phyloP scores from a whole-genome alignment of 2,113 vertebrate species.

The Pao palembangensis region DNA sequence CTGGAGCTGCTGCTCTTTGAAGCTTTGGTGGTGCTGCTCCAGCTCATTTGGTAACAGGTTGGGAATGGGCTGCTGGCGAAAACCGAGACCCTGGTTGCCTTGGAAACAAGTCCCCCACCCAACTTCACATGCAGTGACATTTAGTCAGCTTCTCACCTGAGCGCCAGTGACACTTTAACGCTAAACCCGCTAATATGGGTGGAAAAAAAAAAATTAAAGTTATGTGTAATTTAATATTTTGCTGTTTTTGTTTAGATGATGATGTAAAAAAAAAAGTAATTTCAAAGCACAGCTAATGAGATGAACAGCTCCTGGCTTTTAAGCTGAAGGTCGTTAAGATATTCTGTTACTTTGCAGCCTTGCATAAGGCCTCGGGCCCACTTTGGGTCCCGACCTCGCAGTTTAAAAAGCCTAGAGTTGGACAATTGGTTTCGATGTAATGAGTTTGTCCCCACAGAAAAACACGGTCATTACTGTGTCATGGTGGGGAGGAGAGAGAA shows the following conservation, averaged over 20 bases:
- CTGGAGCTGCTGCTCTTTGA: slow-evolving; percentile 76
- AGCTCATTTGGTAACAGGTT: slow-evolving; percentile 94
- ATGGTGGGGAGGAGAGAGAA: not conserved
- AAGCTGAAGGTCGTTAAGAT: slow-evolving; percentile 3
- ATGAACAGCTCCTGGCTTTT: slow-evolving; percentile 1
- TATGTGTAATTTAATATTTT: no score
- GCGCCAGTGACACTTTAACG: slow-evolving; percentile 15
- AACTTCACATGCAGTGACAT: slow-evolving; percentile 73
- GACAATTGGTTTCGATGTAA: slow-evolving; percentile 41
- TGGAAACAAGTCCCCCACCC: slow-evolving; percentile 76
- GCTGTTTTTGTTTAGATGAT: no score
- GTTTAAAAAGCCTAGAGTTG: slow-evolving; percentile 13
- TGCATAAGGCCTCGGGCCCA: slow-evolving; percentile 5
- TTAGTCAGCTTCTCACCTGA: slow-evolving; percentile 52
- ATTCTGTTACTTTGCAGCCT: slow-evolving; percentile 5
- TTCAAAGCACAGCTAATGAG: not conserved
- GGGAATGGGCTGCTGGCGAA: slow-evolving; percentile 87
- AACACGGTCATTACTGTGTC: slow-evolving; percentile 34
- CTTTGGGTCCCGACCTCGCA: slow-evolving; percentile 8
- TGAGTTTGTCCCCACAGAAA: slow-evolving; percentile 34
- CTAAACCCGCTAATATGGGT: no score
- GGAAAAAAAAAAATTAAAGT: no score
- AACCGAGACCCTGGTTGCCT: slow-evolving; percentile 85
- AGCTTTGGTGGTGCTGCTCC: slow-evolving; percentile 68
- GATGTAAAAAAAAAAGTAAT: not conserved